Base-by-base conservation (phyloP, 2,888 invertebrate species). In the Troilus luridus region DNA sequence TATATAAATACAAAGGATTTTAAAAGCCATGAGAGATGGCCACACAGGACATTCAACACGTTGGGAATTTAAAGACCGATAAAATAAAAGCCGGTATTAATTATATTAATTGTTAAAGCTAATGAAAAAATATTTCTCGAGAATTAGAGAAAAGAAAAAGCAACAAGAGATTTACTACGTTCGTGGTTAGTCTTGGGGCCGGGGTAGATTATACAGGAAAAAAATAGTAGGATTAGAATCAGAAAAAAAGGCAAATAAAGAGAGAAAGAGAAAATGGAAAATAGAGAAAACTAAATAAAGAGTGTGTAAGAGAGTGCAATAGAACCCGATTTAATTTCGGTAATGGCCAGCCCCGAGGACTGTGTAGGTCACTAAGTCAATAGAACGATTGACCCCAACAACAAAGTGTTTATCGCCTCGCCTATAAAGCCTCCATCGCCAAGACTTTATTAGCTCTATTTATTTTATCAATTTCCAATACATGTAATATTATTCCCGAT, bases 71-170 rank as follows among this genome's bases (percentile, higher is more conserved):
- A 67, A 24, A 24, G 67, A 27, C 24, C 12, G 81, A 54, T 81
- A 81, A 81, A 81, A 54, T 54, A 41, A 12, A 81, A 81, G 54
- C 17, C 8, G 81, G 14, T 7, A 21, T 54, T 81, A 81, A 81
- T 81, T 81, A 81, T 81, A 81, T 81, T 81, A 81, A 81, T 81
- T 81, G 81, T 81, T 81, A 81, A 27, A 81, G 19, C 41, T 21
- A 54, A 81, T 54, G 54, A 81, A 81, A 81, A 81, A 81, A 56
- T 41, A 81, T 81, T 81, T 0, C 81, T 1, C 81, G 54, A 41
- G 81, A 19, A n/a, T n/a, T n/a, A n/a, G n/a, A n/a, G n/a, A 81
- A 81, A 54, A 62, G 62, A 62, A 17, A 60, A 41, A 77, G 41
- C 19, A 19, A 0, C 41, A 81, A 54, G 54, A 81, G 81, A 81